These are phyloP conservation scores for Crocidura indochinensis DNA, from an alignment of 2,797 vertebrate genomes.

Conservation along the genomic window DNA sequence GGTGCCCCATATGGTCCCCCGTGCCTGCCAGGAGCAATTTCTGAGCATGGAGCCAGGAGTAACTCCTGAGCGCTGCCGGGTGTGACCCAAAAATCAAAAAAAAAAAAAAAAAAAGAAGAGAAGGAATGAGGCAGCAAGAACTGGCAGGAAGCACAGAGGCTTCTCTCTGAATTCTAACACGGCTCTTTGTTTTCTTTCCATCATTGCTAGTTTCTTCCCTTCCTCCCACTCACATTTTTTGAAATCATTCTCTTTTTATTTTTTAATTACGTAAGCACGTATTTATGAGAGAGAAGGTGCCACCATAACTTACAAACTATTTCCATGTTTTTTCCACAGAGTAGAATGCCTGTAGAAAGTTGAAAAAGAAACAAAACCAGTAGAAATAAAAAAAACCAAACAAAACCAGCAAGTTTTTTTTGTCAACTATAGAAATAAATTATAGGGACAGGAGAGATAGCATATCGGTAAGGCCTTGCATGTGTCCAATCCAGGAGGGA, in stretches of 20 bases:
- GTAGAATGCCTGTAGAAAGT: not conserved
- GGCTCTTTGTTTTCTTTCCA: slow-evolving; percentile 11
- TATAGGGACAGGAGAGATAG: not conserved
- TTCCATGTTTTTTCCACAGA: not conserved
- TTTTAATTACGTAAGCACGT: no score
- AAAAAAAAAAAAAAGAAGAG: slow-evolving; percentile 52
- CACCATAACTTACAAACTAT: no score
- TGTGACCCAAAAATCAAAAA: no score
- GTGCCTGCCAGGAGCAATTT: no score
- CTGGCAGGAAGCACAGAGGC: slow-evolving; percentile 48
- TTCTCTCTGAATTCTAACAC: slow-evolving; percentile 33
- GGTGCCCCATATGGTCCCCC: no score
- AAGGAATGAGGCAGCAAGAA: slow-evolving; percentile 1
- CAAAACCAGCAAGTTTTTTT: slow-evolving; percentile 52
- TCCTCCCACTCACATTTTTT: not conserved
- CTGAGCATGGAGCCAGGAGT: no score
- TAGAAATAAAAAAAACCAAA: slow-evolving; percentile 50
- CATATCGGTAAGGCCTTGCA: no score
- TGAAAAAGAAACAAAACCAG: slow-evolving; percentile 51
- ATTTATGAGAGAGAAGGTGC: no score
- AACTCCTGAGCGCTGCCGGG: no score
- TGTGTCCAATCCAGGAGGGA: no score
- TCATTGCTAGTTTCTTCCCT: slow-evolving; percentile 14
- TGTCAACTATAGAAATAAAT: slow-evolving; percentile 39
- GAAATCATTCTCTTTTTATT: not conserved